These are phyloP conservation scores for Nineta flava DNA, from an alignment of 2,888 invertebrate genomes.

Conservation along the genomic window DNA sequence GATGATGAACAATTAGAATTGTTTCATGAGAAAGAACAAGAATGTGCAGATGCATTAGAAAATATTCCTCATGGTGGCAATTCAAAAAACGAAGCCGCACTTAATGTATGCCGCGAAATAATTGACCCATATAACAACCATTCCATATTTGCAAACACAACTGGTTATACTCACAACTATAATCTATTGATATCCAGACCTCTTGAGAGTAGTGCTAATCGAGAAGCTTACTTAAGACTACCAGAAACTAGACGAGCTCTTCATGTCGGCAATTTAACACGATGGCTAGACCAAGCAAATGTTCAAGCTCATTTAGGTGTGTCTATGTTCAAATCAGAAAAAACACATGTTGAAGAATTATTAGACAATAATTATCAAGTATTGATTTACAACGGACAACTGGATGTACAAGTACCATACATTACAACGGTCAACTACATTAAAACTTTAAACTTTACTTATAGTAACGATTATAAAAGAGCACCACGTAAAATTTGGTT, in stretches of 20 bases:
- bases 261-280: conserved; percentile 70
- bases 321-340: conserved; percentile 72
- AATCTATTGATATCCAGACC: conserved; percentile 47
- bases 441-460: conserved; percentile 50
- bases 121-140: conserved; percentile 25
- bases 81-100: conserved; percentile 50
- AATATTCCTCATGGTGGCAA: conserved; percentile 14
- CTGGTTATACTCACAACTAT: conserved; percentile 61
- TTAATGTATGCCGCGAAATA: conserved; percentile 50
- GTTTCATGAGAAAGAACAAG: conserved; percentile 43
- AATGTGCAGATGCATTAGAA: conserved; percentile 41
- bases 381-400: conserved; percentile 78
- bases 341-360: conserved; percentile 52
- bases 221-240: conserved; percentile 45
- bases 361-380: conserved; percentile 48
- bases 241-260: conserved; percentile 50
- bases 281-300: conserved; percentile 36
- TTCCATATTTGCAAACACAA: conserved; percentile 51
- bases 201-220: conserved; percentile 28
- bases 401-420: conserved; percentile 83
- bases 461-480: conserved; percentile 43
- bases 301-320: conserved; percentile 55
- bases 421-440: conserved; percentile 70
- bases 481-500: conserved; percentile 54
- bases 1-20: conserved; percentile 42